Evolutionary conservation across 2,888 invertebrate species (phyloP).

Genomic region (Ectemnius cavifrons): DNA sequence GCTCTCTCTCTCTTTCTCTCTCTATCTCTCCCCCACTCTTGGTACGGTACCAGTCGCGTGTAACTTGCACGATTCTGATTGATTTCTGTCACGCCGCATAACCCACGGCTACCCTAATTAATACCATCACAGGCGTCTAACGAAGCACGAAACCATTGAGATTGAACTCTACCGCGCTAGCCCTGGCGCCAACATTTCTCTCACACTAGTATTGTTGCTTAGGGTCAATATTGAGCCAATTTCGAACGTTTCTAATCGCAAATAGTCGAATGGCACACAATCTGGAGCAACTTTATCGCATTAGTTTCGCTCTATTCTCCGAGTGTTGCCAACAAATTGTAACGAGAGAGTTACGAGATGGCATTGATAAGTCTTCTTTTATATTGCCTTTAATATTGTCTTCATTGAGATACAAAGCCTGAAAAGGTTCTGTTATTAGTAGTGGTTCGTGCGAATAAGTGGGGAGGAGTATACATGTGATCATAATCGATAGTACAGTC

Average conservation of each 20-base stretch:
- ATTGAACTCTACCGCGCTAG: not conserved
- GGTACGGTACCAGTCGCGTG: slow-evolving; percentile 77
- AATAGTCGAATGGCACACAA: not conserved
- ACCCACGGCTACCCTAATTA: slow-evolving; percentile 39
- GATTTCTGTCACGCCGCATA: slow-evolving; percentile 57
- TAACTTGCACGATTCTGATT: slow-evolving; percentile 69
- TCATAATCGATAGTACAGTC: slow-evolving; percentile 68
- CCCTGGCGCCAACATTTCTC: not conserved
- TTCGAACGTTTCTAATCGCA: not conserved
- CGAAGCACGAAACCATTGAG: not conserved
- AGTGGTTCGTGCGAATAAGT: no score
- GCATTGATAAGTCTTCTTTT: slow-evolving; percentile 21
- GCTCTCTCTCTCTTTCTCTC: slow-evolving; percentile 63
- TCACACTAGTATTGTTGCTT: not conserved
- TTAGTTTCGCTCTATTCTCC: not conserved
- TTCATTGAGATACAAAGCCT: no score
- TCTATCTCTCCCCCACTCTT: slow-evolving; percentile 67
- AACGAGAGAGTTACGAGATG: slow-evolving; percentile 14
- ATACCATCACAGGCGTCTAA: slow-evolving; percentile 22
- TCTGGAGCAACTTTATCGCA: not conserved
- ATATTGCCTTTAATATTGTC: no score
- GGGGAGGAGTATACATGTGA: slow-evolving; percentile 59
- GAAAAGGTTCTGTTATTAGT: no score
- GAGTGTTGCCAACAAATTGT: slow-evolving; percentile 11
- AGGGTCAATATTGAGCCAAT: not conserved